Evolutionary conservation across 2,113 vertebrate genomes (phyloP).

Genomic region (Anser cygnoides): DNA sequence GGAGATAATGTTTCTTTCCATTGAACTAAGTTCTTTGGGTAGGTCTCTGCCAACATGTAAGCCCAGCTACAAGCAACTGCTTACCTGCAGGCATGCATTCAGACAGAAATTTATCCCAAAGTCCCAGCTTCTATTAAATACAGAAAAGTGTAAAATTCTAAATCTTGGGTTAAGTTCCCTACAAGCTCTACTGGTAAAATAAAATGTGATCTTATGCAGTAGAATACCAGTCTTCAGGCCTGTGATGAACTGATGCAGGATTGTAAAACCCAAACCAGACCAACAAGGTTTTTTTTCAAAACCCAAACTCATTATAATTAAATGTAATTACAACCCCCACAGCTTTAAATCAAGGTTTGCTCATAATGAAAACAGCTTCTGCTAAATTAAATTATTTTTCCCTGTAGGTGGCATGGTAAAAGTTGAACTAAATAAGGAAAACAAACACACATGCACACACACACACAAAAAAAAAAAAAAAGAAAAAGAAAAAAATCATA

Average conservation of each 20-base stretch:
- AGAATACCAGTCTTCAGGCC: not conserved
- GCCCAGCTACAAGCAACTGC: not conserved
- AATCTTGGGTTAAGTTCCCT: not conserved
- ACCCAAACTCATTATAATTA: not conserved
- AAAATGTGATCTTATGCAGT: not conserved
- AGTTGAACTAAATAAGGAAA: not conserved
- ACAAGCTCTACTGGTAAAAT: not conserved
- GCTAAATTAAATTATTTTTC: conserved; percentile 9
- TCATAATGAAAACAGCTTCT: conserved; percentile 4
- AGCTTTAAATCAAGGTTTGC: not conserved
- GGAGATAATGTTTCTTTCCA: not conserved
- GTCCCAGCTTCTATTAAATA: not conserved
- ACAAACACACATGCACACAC: too few relatives aligned
- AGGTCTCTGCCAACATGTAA: not conserved
- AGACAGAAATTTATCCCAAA: not conserved
- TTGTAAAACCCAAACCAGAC: not conserved
- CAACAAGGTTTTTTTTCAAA: not conserved
- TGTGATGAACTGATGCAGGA: not conserved
- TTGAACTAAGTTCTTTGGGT: not conserved
- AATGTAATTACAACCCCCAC: not conserved
- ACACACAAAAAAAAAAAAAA: too few relatives aligned
- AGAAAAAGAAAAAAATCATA: not conserved
- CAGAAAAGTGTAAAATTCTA: not conserved
- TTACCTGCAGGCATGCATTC: not conserved
- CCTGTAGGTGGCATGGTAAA: not conserved